Evolutionary conservation across 2,113 vertebrate species (phyloP), one percentile per base, ranked within the genome.

Genomic region (Perca flavescens): DNA sequence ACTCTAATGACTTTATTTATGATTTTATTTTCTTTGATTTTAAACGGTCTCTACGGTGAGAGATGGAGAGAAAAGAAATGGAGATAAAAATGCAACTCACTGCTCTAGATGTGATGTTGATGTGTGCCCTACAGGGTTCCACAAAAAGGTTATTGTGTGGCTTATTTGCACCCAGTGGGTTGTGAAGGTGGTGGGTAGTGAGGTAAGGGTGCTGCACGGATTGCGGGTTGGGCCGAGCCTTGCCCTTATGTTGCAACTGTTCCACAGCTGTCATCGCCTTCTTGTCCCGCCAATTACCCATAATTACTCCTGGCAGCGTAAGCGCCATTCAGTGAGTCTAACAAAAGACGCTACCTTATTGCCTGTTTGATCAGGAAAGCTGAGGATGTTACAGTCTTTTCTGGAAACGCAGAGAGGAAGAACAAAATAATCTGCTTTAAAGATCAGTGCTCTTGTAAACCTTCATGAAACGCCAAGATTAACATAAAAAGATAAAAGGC

Each of bases 211-310:
- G 31, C 68, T 66, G 77, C 77, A 72, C 36, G 14, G 52, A 67
- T 62, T 22, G 36, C n/a, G n/a, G 74, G 60, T 61, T 31, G 66
- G 76, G 80, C 74, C 53, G 6, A 76, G 80, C 77, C 90, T 75
- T 86, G 78, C 82, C 68, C 87, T 82, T 64, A 77, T 74, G 66
- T 74, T 84, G 85, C 86, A 80, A 82, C 58, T 74, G 86, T 77
- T 91, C 85, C 87, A 88, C 89, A 89, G 92, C 91, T 95, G 94
- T 95, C 95, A 94, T 93, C 93, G 36, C 92, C 88, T 93, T 80
- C 94, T 95, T 95, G 94, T 95, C 89, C 91, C 78, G 54, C 88
- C 92, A 92, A 94, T 95, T 95, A 95, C 91, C 85, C 86, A 60
- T 95, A 95, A 95, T 95, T 93, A 94, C 94, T 84, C 88, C 86